Base-by-base conservation (phyloP, 92 coral and sea anemone species). In the Meandrina meandrites region DNA sequence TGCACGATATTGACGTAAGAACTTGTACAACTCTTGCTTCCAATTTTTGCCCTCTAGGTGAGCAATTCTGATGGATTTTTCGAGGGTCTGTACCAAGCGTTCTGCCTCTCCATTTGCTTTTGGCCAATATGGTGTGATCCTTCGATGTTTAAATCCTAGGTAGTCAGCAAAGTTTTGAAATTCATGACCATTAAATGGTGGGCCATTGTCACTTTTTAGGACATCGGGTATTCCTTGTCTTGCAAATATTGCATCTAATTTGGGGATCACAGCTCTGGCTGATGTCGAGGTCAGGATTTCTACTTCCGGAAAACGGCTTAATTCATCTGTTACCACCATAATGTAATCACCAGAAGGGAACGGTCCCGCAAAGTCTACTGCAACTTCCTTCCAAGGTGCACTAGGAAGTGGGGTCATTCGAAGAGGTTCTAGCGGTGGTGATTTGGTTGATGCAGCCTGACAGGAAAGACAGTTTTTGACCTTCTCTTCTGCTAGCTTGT, bases 271-370 rank as follows among this genome's bases (percentile, higher is more conserved):
- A 45, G 86, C 86, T 86, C 87, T 77, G 75, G 95, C 92, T 3
- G 91, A 79, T 15, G 82, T 83, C 32, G 92, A 85, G 27, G 91
- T 91, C 67, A 79, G 73, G 50, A 92, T 81, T 78, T 90, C 95
- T 21, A 86, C 98, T 80, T 92, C 98, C 17, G 90, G 92, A 50
- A 89, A 91, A 15, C 91, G 89, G 67, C 93, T 87, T 67, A 90
- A 92, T 67, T 91, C 89, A 45, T 86, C 93, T 31, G 83, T 83
- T 62, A 89, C 89, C 70, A 91, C 93, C 48, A 89, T 47, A 18
- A 91, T 73, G 45, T 92, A 91, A 47, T 94, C 89, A 24, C 94
- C 93, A 79, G 92, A 84, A 5, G 94, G 91, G 74, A 92, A 84
- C 75, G 98, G 93, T 68, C 92, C 93, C 30, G 80, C 81, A 87